Evolutionary conservation across 2,797 vertebrate genomes (phyloP).

Genomic region (Oophaga sylvatica): DNA sequence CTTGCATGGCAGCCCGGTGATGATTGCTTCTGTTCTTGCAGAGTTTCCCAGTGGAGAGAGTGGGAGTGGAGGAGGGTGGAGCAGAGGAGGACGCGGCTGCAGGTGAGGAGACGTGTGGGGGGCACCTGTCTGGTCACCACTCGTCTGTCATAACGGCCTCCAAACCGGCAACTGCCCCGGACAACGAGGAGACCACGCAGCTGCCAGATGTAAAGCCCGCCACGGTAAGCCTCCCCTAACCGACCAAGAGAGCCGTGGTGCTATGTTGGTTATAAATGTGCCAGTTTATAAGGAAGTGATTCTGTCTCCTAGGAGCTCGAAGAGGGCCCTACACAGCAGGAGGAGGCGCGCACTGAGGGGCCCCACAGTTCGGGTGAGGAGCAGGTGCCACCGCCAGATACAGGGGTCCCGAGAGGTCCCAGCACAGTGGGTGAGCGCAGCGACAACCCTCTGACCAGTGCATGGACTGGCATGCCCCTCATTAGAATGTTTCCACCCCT

Average conservation of each 20-base stretch:
- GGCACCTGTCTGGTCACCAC: not conserved
- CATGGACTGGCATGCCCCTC: not conserved
- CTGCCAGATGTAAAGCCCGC: not conserved
- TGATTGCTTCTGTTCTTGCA: not conserved
- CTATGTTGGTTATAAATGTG: too few species aligned
- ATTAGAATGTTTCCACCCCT: not conserved
- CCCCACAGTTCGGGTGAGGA: not conserved
- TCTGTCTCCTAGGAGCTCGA: not conserved
- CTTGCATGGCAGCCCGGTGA: not conserved
- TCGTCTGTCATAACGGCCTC: not conserved
- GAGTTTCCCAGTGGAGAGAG: slow-evolving; percentile 66
- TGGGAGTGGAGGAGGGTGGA: slow-evolving; percentile 63
- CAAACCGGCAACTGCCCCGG: not conserved
- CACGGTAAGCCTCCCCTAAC: not conserved
- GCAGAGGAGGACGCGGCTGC: not conserved
- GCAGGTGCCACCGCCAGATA: not conserved
- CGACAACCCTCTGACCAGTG: not conserved
- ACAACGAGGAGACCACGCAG: not conserved
- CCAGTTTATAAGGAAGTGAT: not conserved
- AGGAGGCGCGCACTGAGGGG: slow-evolving; percentile 1
- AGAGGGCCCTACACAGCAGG: not conserved
- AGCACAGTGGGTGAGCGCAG: slow-evolving; percentile 39
- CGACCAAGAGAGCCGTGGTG: too few species aligned
- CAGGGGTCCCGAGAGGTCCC: not conserved
- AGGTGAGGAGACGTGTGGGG: not conserved